These are phyloP conservation scores for Tragelaphus strepsiceros DNA, from an alignment of 2,113 vertebrate genomes.

Conservation along the genomic window DNA sequence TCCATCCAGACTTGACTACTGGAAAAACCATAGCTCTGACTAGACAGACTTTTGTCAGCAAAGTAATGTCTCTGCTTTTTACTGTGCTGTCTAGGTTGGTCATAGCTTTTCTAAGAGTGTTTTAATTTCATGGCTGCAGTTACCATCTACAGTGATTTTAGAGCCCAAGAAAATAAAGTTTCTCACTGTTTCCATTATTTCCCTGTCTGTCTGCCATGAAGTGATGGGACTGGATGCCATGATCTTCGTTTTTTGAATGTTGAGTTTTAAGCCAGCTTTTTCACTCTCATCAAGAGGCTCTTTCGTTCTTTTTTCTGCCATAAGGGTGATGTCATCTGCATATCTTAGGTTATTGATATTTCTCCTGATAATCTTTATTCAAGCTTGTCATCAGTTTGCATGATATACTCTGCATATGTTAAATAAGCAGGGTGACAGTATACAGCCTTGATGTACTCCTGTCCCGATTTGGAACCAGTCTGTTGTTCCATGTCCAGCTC, in stretches of 20 bases:
- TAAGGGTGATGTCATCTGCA: neutral
- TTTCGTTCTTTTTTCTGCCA: neutral
- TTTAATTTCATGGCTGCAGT: neutral
- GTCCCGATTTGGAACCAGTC: neutral
- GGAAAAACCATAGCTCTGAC: neutral
- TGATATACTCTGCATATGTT: neutral
- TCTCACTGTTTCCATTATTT: neutral
- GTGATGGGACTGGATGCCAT: neutral
- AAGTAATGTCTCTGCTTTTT: neutral
- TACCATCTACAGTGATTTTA: neutral
- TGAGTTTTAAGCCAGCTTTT: neutral
- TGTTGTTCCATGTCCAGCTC: neutral
- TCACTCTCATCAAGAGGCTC: neutral
- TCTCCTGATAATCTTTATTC: neutral
- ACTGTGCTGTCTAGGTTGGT: neutral
- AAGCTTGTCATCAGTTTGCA: neutral
- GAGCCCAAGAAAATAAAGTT: neutral
- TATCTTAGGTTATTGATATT: neutral
- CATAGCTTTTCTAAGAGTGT: neutral
- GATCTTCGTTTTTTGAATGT: neutral
- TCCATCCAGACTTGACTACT: neutral
- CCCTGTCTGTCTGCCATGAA: neutral
- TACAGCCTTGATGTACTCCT: neutral
- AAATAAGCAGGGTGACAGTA: neutral
- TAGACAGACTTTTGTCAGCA: neutral